These are phyloP conservation scores for Urosaurus nigricauda DNA, from an alignment of 2,797 vertebrate species.

Conservation along the genomic window DNA sequence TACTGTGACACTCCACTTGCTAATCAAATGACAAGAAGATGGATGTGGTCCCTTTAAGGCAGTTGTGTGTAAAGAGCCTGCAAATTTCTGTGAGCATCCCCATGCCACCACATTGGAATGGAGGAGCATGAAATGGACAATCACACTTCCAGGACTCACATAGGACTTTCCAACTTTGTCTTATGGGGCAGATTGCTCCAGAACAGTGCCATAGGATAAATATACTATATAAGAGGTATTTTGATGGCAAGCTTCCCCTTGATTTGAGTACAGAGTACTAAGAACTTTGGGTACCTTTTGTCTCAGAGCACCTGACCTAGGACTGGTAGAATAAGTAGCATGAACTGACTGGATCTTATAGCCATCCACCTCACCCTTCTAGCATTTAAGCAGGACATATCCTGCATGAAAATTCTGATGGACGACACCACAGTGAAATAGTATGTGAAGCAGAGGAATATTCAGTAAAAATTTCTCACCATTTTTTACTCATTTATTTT, in stretches of 20 bases:
- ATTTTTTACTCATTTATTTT: neutral
- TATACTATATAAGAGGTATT: neutral
- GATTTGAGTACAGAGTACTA: neutral
- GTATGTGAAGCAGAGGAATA: neutral
- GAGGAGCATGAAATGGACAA: no score
- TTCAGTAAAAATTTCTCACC: neutral
- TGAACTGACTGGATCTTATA: neutral
- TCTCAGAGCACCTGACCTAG: neutral
- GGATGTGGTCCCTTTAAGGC: neutral
- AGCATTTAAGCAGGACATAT: neutral
- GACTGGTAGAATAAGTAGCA: neutral
- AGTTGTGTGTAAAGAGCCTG: no score
- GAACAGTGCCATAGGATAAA: neutral
- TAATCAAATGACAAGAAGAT: neutral
- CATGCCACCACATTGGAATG: no score
- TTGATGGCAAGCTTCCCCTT: neutral
- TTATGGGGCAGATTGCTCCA: neutral
- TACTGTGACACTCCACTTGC: neutral
- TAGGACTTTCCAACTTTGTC: no score
- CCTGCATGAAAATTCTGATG: neutral
- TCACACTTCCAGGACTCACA: no score
- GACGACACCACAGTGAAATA: neutral
- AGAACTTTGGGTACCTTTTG: neutral
- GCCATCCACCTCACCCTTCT: neutral
- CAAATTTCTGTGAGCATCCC: no score